Percentiles rank a stretch among this genome's conserved stretches.
Conservation (phyloP, 2,113 vertebrate genomes). For the Suncus etruscus region DNA sequence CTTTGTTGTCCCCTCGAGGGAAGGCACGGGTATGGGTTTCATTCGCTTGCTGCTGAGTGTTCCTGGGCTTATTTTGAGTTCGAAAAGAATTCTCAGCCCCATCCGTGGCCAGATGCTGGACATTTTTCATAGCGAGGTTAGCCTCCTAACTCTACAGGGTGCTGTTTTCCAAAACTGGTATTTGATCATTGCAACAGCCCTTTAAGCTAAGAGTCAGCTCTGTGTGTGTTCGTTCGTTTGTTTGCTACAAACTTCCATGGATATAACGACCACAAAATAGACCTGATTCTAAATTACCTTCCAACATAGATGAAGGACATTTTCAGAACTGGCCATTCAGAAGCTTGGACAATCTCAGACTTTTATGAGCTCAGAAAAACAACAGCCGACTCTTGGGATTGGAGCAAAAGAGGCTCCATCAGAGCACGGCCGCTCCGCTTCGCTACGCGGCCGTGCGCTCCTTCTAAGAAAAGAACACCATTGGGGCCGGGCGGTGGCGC, state of each 20-base stretch:
- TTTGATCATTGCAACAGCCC: neutral
- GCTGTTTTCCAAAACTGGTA: constrained; percentile 48
- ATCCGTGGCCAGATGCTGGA: neutral
- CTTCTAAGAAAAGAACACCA: no score
- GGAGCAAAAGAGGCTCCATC: no score
- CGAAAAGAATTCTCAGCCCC: neutral
- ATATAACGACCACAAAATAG: neutral
- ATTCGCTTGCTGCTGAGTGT: no score
- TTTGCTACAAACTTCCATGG: neutral
- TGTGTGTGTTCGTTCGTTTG: no score
- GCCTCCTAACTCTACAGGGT: neutral
- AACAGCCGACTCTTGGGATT: no score
- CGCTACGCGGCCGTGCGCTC: no score
- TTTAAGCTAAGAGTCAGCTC: neutral
- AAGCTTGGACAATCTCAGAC: neutral
- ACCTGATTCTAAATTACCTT: neutral
- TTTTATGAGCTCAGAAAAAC: neutral
- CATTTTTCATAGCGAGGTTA: neutral
- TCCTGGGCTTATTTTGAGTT: neutral
- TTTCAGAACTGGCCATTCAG: neutral
- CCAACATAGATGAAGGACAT: neutral
- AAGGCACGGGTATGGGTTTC: no score
- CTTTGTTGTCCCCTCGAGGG: no score
- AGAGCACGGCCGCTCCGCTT: no score
- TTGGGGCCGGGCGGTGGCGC: no score